Conservation (phyloP, 1,140 invertebrate species). For the Trachelipus rathkii region DNA sequence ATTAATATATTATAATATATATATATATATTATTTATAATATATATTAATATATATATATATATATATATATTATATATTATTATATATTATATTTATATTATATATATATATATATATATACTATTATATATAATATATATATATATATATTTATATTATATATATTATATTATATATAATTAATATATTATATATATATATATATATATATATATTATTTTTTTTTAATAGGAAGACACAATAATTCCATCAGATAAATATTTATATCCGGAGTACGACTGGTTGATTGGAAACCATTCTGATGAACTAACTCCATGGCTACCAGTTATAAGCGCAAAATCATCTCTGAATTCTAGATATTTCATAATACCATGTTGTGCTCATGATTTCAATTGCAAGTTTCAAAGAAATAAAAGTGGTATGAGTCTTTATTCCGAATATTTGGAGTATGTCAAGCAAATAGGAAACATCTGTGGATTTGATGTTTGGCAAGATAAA, state of each 20-base stretch:
- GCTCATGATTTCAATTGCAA: constrained; percentile 81
- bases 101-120: too few species aligned
- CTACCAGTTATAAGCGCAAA: constrained; percentile 85
- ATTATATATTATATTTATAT: too few species aligned
- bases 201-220: too few species aligned
- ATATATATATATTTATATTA: too few species aligned
- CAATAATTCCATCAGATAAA: constrained; percentile 66
- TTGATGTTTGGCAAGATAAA: constrained; percentile 69
- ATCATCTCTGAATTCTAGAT: constrained; percentile 58
- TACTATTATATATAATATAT: too few species aligned
- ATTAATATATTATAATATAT: too few species aligned
- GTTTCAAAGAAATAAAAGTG: constrained; percentile 62
- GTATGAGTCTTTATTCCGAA: constrained; percentile 69
- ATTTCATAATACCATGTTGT: constrained; percentile 92
- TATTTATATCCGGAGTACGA: constrained; percentile 71
- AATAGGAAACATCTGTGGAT: constrained; percentile 70
- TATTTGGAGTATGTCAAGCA: constrained; percentile 74
- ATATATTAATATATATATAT: too few species aligned
- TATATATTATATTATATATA: too few species aligned
- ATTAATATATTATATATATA: too few species aligned
- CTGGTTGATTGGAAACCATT: constrained; percentile 98
- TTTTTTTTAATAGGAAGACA: constrained; percentile 49
- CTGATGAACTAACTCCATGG: constrained; percentile 97
- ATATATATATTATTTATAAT: too few species aligned
- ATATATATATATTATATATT: too few species aligned